Base-by-base conservation (phyloP, 2,113 vertebrate species). In the Osmerus eperlanus region DNA sequence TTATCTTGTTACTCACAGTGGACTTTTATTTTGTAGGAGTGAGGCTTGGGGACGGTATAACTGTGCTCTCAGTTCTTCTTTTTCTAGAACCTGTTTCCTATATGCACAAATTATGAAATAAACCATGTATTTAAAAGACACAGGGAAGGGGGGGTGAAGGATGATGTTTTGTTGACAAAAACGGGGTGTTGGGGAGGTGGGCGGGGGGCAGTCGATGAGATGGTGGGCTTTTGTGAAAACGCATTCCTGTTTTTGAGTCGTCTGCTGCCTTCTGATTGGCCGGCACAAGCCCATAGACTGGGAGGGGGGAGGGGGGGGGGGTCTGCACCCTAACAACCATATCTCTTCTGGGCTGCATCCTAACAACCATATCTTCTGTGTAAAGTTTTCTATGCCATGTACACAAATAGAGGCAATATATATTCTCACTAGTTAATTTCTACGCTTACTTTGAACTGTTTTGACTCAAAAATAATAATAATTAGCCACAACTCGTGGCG, bases 381-480 rank as follows among this genome's bases (percentile, higher is more conserved):
- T 71, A 54, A 63, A 23, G 47, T 61, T 62, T 58, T 69, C 72
- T 78, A 73, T 78, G 66, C 58, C 72, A 67, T 77, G 69, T 80
- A 59, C 82, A 88, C 78, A 76, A 71, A 74, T 23, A 65, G 36
- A 65, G 64, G 9, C n/a, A 47, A 65, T 47, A 73, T 76, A 84
- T 83, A 89, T 85, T 78, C 89, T 87, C 92, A 92, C 91, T 60
- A 90, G 91, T 93, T 92, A 91, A 90, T 71, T 94, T 91, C 90
- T 91, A 93, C 91, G 93, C 91, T 91, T 92, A 54, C 51, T 70
- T 74, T 62, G 36, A 41, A 85, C 91, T 91, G 92, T 94, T 94
- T 94, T 93, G 93, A 93, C 90, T 92, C 86, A 91, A 87, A 91
- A 94, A 93, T 94, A 94, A 94, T 93, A 41, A 41, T 41, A 41